Evolutionary conservation across 2,113 vertebrate genomes (phyloP).

Genomic region (Pogona vitticeps): DNA sequence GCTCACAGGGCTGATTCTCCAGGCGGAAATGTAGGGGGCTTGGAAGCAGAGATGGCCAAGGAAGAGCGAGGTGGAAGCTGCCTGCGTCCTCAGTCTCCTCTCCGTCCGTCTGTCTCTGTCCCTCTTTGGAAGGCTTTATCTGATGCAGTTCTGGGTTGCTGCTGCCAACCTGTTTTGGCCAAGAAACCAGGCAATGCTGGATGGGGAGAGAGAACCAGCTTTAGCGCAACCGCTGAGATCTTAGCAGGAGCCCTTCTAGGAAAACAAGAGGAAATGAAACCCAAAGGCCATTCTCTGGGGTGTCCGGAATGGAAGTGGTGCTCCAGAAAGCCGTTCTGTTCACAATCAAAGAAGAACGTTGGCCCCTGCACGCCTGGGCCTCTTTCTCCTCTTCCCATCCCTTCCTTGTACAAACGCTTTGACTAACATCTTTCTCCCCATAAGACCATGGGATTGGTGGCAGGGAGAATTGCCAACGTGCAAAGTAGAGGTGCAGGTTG

Average conservation of each 20-base stretch:
- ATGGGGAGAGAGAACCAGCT: background rate
- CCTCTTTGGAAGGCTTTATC: background rate
- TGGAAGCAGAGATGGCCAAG: background rate
- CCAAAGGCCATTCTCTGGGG: no score
- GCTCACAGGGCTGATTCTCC: no score
- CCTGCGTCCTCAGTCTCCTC: background rate
- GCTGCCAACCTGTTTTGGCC: background rate
- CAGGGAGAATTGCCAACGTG: no score
- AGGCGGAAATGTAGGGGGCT: no score
- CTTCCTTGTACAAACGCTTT: background rate
- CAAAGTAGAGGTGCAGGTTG: fast-evolving
- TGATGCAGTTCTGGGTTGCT: background rate
- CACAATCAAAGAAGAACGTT: background rate
- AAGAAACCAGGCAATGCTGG: background rate
- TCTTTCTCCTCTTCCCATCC: background rate
- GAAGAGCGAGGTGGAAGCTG: background rate
- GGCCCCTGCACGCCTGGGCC: background rate
- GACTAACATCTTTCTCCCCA: background rate
- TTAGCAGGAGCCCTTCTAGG: background rate
- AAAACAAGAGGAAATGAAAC: background rate
- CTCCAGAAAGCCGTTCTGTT: background rate
- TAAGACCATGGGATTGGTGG: background rate
- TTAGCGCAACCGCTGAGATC: background rate
- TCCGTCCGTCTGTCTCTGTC: background rate
- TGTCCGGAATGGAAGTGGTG: background rate